A percentile compares a stretch with the other conserved stretches of the same genome.
These are phyloP conservation scores for Apeltes quadracus DNA, from an alignment of 2,113 vertebrate genomes.

Conservation along the genomic window DNA sequence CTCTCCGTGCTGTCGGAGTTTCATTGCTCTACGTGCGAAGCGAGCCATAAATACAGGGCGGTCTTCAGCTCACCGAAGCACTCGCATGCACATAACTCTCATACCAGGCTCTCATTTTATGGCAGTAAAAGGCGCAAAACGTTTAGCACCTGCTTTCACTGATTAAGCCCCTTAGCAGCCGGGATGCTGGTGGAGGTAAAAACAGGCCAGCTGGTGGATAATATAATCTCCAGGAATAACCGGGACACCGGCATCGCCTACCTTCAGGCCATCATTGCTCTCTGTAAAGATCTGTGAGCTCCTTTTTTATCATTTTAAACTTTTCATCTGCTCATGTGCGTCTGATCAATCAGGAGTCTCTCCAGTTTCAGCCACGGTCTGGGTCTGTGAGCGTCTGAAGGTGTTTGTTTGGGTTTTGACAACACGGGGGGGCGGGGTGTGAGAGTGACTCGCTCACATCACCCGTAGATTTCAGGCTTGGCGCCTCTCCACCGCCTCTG, in stretches of 20 bases:
- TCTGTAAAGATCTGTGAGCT: background rate
- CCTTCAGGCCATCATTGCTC: conserved; percentile 2
- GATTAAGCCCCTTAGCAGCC: background rate
- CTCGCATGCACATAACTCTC: background rate
- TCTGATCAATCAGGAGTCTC: conserved; percentile 23
- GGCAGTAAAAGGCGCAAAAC: background rate
- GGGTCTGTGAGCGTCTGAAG: conserved; percentile 21
- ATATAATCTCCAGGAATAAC: background rate
- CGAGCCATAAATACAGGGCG: background rate
- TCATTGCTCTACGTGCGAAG: background rate
- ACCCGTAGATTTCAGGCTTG: conserved; percentile 18
- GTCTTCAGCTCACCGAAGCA: background rate
- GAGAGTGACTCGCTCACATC: conserved; percentile 40
- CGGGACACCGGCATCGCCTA: background rate
- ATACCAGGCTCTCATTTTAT: background rate
- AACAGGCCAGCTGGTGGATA: background rate
- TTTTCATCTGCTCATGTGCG: conserved; percentile 23
- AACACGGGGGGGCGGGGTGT: conserved; percentile 20
- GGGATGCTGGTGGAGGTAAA: background rate
- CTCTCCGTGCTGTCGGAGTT: background rate
- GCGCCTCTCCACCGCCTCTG: conserved; percentile 34
- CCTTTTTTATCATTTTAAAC: conserved; percentile 6
- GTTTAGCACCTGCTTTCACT: background rate
- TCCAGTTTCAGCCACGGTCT: conserved; percentile 12
- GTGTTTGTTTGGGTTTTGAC: conserved; percentile 63